Base-by-base conservation (phyloP, 2,888 invertebrate genomes). In the Cosmorhoe ocellata region DNA sequence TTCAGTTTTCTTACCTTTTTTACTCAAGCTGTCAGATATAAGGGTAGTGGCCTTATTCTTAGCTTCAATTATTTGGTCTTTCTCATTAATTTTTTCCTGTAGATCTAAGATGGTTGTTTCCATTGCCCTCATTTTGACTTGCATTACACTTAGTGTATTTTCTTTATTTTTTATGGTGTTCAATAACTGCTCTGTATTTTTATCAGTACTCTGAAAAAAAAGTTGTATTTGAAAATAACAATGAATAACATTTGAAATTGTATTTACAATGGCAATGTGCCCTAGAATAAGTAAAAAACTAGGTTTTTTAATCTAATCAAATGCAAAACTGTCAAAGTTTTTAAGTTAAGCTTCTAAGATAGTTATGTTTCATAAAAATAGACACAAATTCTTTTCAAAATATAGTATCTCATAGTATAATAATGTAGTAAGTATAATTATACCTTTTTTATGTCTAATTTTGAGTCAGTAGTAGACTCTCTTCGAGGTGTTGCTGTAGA, bases 1-100 rank as follows among this genome's bases (percentile, higher is more conserved):
- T 13, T 37, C n/a, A 33, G 12, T 7, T 4, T 10, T 41, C 55
- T 64, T 63, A 90, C 90, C 91, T 80, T 93, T 94, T 79, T 91
- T 94, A 71, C 91, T 92, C 50, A 95, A 84, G 79, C 93, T 94
- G 63, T 94, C 95, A 4, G 94, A 93, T 92, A 95, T 93, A 34
- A 95, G 84, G 11, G 94, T 93, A 33, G 94, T 92, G 22, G 97
- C 96, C 84, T 93, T 93, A 66, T 95, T 95, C 75, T 96, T 92
- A 3, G 96, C 94, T 78, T 94, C 94, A 68, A 97, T 95, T 41
- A 97, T 94, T 69, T 95, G 94, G 81, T 96, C 95, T 77, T 96
- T 95, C 81, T 96, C 95, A 69, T 93, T 93, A 2, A 96, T 88
- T 79, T 93, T 94, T 75, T 97, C 97, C 81, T 96, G 95, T 40